These are phyloP conservation scores for Tretioscincus oriximinensis DNA, from an alignment of 2,113 vertebrate genomes.

Conservation along the genomic window DNA sequence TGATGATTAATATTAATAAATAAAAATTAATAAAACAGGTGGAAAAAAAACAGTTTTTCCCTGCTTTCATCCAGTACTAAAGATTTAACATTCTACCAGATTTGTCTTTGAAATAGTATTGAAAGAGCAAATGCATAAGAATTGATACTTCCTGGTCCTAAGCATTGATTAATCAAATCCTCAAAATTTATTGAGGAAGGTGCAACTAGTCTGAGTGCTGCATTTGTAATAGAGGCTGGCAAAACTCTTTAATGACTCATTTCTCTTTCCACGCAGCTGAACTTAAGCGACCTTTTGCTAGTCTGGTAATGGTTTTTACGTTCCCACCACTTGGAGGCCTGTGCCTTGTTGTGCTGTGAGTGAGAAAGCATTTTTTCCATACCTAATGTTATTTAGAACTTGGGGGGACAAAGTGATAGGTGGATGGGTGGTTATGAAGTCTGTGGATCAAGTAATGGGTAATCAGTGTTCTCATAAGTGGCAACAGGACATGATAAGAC, in stretches of 20 bases:
- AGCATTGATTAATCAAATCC: not conserved
- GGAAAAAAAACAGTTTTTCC: too few relatives aligned
- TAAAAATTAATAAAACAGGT: too few relatives aligned
- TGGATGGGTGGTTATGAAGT: not conserved
- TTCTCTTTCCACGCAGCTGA: not conserved
- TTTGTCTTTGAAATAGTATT: not conserved
- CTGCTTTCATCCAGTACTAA: too few relatives aligned
- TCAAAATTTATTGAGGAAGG: not conserved
- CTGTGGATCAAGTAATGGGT: not conserved
- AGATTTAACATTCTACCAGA: not conserved
- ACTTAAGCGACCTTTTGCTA: not conserved
- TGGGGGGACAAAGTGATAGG: not conserved
- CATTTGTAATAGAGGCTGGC: not conserved
- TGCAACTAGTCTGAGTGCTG: not conserved
- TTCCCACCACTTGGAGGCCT: slow-evolving; percentile 1
- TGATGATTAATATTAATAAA: too few relatives aligned
- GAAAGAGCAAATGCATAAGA: not conserved
- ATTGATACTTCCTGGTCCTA: not conserved
- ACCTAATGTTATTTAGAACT: not conserved
- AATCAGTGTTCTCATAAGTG: not conserved
- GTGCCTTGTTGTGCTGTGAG: slow-evolving; percentile 13
- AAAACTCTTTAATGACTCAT: not conserved
- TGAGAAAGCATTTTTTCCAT: not conserved
- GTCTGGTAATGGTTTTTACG: not conserved
- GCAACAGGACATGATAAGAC: not conserved